Conservation (phyloP, 92 coral and sea anemone species). For the Desmophyllum pertusum region DNA sequence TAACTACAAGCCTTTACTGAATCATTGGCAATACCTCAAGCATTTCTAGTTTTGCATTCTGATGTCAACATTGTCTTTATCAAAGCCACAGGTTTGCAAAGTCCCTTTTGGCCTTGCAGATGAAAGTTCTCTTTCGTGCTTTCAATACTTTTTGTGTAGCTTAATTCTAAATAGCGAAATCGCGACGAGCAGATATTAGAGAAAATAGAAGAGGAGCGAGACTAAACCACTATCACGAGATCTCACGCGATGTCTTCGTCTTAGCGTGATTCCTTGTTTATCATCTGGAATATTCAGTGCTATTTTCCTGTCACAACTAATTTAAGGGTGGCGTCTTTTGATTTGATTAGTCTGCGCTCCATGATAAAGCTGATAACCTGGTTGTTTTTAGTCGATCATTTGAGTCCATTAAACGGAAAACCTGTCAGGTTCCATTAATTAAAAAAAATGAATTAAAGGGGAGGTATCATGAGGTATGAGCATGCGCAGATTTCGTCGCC, state of each 20-base stretch:
- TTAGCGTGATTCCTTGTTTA: background rate
- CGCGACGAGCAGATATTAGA: too few relatives aligned
- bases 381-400: background rate
- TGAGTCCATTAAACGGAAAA: background rate
- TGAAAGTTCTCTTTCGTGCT: background rate
- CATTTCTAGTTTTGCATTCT: background rate
- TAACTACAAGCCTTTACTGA: too few relatives aligned
- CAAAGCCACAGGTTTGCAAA: too few relatives aligned
- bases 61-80: background rate
- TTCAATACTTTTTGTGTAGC: background rate
- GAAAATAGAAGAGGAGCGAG: background rate
- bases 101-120: too few relatives aligned
- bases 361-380: constrained; percentile 2
- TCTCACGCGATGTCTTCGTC: background rate
- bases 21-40: constrained; percentile 7
- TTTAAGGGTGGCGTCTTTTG: background rate
- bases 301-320: background rate
- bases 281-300: background rate
- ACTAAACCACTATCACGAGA: background rate
- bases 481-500: too few relatives aligned
- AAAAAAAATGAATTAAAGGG: too few relatives aligned
- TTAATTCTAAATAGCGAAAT: background rate
- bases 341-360: background rate
- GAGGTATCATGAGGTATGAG: background rate
- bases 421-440: background rate